A percentile compares a stretch with the other conserved stretches of the same genome.
Evolutionary conservation across 37 sponge, comb jelly and placozoan genomes (phyloP).

Genomic region (Axinella damicornis): DNA sequence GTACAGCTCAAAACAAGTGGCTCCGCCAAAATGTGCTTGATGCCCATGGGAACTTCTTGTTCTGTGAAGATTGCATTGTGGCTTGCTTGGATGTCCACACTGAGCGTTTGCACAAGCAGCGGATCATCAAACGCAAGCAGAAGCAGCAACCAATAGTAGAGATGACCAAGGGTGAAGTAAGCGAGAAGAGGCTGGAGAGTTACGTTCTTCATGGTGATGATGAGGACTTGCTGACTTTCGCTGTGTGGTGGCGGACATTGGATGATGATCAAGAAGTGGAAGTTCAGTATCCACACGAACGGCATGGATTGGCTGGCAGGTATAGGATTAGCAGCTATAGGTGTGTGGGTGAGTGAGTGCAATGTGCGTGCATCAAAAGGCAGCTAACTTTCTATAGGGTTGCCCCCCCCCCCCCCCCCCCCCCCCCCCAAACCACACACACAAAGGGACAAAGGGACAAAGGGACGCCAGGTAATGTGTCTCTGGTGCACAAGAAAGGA

Average conservation of each 20-base stretch:
- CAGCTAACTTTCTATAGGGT: too few species aligned
- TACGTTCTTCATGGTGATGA: too few species aligned
- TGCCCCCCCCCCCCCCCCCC: too few species aligned
- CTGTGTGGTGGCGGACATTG: not conserved
- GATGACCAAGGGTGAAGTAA: not conserved
- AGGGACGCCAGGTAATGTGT: too few species aligned
- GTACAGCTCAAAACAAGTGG: constrained; percentile 25
- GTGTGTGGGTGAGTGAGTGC: too few species aligned
- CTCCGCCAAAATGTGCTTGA: constrained; percentile 6
- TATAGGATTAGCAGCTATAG: too few species aligned
- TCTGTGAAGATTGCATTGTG: constrained; percentile 5
- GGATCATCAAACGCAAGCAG: not conserved
- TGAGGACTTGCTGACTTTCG: not conserved
- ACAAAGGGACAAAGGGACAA: too few species aligned
- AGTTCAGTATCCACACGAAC: constrained; percentile 1
- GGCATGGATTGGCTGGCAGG: too few species aligned
- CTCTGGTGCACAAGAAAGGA: too few species aligned
- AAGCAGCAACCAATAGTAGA: not conserved
- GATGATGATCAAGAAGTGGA: not conserved
- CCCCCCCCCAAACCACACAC: too few species aligned
- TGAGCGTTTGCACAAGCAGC: not conserved
- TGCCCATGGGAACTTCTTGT: constrained; percentile 29
- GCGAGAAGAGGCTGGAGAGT: too few species aligned
- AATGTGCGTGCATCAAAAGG: too few species aligned
- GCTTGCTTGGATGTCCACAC: not conserved